Percentiles rank a stretch among this genome's conserved stretches.
phyloP scores from a whole-genome alignment of 30 jellyfish, hydroid and myxozoan genomes.

The Aurelia coerulea region DNA sequence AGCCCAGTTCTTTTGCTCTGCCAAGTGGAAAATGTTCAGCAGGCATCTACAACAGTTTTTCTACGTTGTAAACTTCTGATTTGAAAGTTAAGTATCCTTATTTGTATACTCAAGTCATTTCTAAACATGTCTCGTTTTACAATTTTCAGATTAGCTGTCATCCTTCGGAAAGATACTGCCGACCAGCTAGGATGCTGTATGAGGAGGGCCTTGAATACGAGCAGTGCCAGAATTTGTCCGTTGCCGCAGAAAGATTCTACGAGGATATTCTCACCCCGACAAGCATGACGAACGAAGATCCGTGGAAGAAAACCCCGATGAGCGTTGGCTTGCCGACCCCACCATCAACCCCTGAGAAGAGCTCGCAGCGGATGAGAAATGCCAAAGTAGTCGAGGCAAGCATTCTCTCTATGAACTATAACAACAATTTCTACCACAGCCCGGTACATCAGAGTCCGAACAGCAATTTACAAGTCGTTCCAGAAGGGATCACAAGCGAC shows the following conservation, averaged over 20 bases:
- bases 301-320: slow-evolving; percentile 59
- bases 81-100: not conserved
- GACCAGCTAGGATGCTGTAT: slow-evolving; percentile 61
- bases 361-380: slow-evolving; percentile 43
- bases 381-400: slow-evolving; percentile 47
- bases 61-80: not conserved
- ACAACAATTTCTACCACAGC: slow-evolving; percentile 21
- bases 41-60: not conserved
- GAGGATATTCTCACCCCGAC: slow-evolving; percentile 65
- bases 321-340: slow-evolving; percentile 81
- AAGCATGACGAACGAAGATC: slow-evolving; percentile 62
- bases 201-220: slow-evolving; percentile 69
- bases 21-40: not conserved
- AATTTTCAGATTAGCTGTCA: slow-evolving; percentile 24
- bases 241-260: slow-evolving; percentile 69
- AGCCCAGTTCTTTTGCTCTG: slow-evolving; percentile 60
- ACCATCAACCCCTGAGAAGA: slow-evolving; percentile 85
- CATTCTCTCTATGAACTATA: slow-evolving; percentile 16
- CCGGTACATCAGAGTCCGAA: slow-evolving; percentile 69
- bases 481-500: slow-evolving; percentile 78
- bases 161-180: slow-evolving; percentile 12
- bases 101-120: not conserved
- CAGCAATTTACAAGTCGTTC: slow-evolving; percentile 84
- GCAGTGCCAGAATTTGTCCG: slow-evolving; percentile 50
- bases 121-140: slow-evolving; percentile 33